These are phyloP conservation scores for Nycticebus coucang DNA, from an alignment of 2,113 vertebrate species.

Conservation along the genomic window DNA sequence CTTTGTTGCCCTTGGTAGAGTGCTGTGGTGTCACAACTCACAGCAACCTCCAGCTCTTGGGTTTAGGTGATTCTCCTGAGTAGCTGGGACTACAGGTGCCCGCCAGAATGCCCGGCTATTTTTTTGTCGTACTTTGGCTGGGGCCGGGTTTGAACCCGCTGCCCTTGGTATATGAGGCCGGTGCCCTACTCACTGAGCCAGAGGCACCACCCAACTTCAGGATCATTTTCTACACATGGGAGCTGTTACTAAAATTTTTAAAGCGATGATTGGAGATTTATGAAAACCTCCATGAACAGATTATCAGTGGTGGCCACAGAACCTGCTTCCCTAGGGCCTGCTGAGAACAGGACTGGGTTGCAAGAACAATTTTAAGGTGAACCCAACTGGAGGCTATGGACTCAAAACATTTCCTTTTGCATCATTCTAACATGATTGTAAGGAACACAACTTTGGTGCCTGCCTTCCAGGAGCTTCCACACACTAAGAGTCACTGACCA, in stretches of 20 bases:
- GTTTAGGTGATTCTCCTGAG: too few relatives aligned
- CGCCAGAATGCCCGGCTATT: too few relatives aligned
- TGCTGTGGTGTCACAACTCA: too few relatives aligned
- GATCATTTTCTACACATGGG: rapidly evolving
- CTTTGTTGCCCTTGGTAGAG: too few relatives aligned
- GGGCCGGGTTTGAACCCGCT: too few relatives aligned
- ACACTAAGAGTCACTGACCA: not conserved
- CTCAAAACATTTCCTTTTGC: not conserved
- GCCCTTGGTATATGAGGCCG: too few relatives aligned
- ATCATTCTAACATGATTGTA: rapidly evolving
- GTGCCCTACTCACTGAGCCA: too few relatives aligned
- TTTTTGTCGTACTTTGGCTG: too few relatives aligned
- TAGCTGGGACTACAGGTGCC: too few relatives aligned
- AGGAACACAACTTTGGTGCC: not conserved
- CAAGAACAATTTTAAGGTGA: not conserved
- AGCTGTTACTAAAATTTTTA: not conserved
- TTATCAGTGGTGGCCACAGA: rapidly evolving
- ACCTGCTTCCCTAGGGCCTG: rapidly evolving
- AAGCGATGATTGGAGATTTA: not conserved
- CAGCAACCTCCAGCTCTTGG: too few relatives aligned
- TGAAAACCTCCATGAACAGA: not conserved
- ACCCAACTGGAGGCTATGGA: not conserved
- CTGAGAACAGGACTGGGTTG: too few relatives aligned
- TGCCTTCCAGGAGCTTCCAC: not conserved
- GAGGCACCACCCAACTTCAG: too few relatives aligned